These are phyloP conservation scores for Aratinga solstitialis DNA, from an alignment of 2,797 vertebrate genomes.

Conservation along the genomic window DNA sequence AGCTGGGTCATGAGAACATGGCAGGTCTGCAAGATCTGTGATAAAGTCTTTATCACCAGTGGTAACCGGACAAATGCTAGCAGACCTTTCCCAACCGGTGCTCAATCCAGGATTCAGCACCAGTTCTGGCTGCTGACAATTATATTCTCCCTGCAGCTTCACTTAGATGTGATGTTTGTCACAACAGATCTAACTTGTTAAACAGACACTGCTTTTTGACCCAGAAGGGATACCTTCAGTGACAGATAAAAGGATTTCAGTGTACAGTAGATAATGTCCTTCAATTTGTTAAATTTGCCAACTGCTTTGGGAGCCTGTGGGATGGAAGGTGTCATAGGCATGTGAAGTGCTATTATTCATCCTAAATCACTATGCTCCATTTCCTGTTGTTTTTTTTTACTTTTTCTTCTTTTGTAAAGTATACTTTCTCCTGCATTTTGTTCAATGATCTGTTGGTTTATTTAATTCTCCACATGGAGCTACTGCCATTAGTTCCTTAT, in stretches of 20 bases:
- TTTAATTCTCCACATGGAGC: not conserved
- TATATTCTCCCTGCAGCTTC: not conserved
- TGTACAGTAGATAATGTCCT: not conserved
- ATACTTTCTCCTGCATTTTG: not conserved
- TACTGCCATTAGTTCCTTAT: not conserved
- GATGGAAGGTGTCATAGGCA: not conserved
- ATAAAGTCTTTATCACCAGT: not conserved
- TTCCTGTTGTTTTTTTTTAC: not conserved
- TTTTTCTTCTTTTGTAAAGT: not conserved
- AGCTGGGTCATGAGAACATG: not conserved
- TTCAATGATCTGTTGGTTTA: not conserved
- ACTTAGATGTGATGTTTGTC: not conserved
- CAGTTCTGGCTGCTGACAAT: not conserved
- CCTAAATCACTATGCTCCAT: not conserved
- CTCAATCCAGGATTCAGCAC: not conserved
- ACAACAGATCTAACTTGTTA: not conserved
- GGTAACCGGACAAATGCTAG: not conserved
- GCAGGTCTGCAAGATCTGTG: not conserved
- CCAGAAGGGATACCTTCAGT: not conserved
- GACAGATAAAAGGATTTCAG: not conserved
- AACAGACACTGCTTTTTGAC: not conserved
- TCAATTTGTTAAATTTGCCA: constrained; percentile 7
- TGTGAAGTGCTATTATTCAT: not conserved
- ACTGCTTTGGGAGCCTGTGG: not conserved
- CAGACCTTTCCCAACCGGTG: not conserved